Evolutionary conservation across 2,797 vertebrate species (phyloP), one percentile per base, ranked within the genome.

Genomic region (Darevskia nairensis): DNA sequence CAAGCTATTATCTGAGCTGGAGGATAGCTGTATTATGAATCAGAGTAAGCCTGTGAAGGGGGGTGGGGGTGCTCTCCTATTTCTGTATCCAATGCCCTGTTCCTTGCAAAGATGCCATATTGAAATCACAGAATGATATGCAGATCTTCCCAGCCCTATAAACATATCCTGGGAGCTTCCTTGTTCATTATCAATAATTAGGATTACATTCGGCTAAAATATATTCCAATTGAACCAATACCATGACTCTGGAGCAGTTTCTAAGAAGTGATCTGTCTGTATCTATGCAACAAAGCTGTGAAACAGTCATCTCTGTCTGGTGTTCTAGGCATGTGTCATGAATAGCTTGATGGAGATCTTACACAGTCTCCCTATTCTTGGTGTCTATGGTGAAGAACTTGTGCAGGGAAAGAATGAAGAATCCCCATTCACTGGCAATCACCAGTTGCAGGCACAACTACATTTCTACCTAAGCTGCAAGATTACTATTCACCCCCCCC

Each of bases 121-220:
- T 46, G 41, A 69, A 39, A 7, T 44, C 64, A 82, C 39, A 41
- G 61, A 41, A 8, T 23, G 32, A 6, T 6, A 27, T 29, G 25
- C 7, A 69, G 39, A 46, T 64, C 79, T 86, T 66, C 77, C 50
- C 64, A 77, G 7, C 6, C 84, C 44, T 68, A 32, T 5, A 1
- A 66, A 8, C 1, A 84, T 29, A 39, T 76, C 32, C 75, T 80
- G 59, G 59, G 44, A 50, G 19, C 27, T 77, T 86, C 21, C n/a
- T 44, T n/a, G 29, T 25, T 75, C 23, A 66, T 82, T 82, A 86
- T n/a, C 41, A 68, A 13, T n/a, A 88, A 71, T 29, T n/a, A 91
- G 84, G 9, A 86, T 32, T 88, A 35, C 23, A 87, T 2, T 11
- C n/a, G 76, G 59, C 61, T 50, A 74, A 92, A 89, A 2, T 90